phyloP scores from a whole-genome alignment of 2,797 vertebrate species.

The Erithacus rubecula region DNA sequence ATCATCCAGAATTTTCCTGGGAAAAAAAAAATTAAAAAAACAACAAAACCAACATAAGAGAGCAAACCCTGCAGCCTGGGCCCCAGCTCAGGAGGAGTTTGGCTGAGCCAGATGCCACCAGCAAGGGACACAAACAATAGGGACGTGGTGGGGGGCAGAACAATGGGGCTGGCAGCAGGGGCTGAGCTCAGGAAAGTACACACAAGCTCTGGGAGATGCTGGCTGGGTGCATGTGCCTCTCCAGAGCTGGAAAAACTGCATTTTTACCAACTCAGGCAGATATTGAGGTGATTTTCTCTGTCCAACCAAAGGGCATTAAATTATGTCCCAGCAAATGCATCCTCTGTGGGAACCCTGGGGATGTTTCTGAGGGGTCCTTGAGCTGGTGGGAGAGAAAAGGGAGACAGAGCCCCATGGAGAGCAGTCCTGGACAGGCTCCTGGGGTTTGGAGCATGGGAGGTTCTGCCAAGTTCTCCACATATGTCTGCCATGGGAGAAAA shows the following conservation, averaged over 20 bases:
- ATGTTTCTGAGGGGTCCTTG: neutral
- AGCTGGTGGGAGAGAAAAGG: neutral
- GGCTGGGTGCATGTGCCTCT: neutral
- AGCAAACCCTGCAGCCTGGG: neutral
- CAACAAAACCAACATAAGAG: neutral
- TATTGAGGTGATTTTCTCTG: neutral
- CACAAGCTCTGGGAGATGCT: neutral
- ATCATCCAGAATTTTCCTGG: neutral
- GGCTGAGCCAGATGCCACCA: conserved; percentile 54
- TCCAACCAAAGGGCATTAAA: neutral
- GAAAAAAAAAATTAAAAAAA: neutral
- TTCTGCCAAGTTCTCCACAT: neutral
- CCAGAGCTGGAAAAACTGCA: neutral
- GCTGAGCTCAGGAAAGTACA: neutral
- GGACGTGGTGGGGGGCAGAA: conserved; percentile 44
- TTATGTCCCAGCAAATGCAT: neutral
- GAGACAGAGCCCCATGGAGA: neutral
- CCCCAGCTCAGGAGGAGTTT: conserved; percentile 17
- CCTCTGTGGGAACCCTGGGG: neutral
- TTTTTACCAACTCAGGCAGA: neutral
- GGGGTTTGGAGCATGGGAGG: neutral
- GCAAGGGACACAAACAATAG: conserved; percentile 39
- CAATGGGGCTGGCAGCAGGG: conserved; percentile 39
- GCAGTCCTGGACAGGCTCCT: neutral
- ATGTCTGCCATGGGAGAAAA: neutral